phyloP scores from a whole-genome alignment of 2,113 vertebrate genomes.

The Bos taurus region DNA sequence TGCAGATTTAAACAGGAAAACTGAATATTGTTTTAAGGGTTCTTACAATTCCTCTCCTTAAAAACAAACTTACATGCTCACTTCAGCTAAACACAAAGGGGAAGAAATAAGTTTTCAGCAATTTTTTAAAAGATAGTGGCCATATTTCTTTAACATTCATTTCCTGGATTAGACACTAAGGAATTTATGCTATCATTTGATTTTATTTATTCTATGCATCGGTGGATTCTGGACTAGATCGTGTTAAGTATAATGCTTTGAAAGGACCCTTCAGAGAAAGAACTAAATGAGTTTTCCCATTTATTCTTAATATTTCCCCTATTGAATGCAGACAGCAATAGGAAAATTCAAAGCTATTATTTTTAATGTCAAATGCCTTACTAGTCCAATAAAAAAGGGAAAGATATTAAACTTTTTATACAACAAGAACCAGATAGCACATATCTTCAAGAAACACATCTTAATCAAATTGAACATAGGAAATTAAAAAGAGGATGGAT shows the following conservation, averaged over 20 bases:
- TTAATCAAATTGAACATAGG: slow-evolving; percentile 74
- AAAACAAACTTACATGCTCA: neutral
- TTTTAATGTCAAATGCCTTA: slow-evolving; percentile 76
- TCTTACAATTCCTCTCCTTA: neutral
- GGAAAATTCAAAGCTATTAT: slow-evolving; percentile 73
- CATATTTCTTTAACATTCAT: slow-evolving; percentile 62
- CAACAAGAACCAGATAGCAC: slow-evolving; percentile 69
- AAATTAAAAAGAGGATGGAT: slow-evolving; percentile 73
- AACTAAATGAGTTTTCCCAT: slow-evolving; percentile 65
- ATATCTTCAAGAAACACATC: slow-evolving; percentile 73
- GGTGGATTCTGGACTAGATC: slow-evolving; percentile 29
- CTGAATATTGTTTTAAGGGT: neutral
- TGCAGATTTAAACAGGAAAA: neutral
- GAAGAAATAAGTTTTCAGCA: neutral
- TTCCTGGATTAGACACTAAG: slow-evolving; percentile 61
- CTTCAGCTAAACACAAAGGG: neutral
- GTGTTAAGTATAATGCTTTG: slow-evolving; percentile 42
- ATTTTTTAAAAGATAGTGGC: slow-evolving; percentile 31
- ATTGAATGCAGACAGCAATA: slow-evolving; percentile 60
- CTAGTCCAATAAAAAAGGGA: slow-evolving; percentile 63
- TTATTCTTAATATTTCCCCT: slow-evolving; percentile 62
- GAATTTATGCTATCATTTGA: slow-evolving; percentile 10
- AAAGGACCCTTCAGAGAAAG: slow-evolving; percentile 62
- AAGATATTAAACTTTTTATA: slow-evolving; percentile 74
- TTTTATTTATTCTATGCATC: slow-evolving; percentile 63